Base-by-base conservation (phyloP, 2,888 invertebrate species). In the Athetis lepigone region DNA sequence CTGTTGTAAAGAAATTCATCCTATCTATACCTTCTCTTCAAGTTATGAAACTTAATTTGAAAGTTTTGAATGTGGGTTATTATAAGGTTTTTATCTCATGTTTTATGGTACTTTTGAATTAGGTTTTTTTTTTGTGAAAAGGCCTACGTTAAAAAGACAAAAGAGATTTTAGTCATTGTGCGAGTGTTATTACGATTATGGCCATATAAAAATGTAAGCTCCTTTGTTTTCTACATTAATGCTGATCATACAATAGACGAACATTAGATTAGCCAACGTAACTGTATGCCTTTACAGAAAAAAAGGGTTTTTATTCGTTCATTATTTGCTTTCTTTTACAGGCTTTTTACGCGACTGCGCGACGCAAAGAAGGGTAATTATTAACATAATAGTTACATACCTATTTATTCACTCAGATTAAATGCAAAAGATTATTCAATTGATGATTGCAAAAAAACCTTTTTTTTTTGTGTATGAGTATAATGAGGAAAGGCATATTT, bases 151-250 rank as follows among this genome's bases (percentile, higher is more conserved):
- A 18, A 42, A 47, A 45, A 46, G 47, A 57, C 52, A 75, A 75
- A 70, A 16, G 55, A 29, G 27, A 9, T 61, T 69, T 18, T 4
- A 25, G 70, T 21, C 51, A 42, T 70, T 75, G 39, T 68, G 37
- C 49, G 62, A 21, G 27, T 68, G 42, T 47, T 75, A 59, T 68
- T 68, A 67, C 29, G 60, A 70, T 70, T 70, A 70, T 60, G 61
- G 45, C 9, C 49, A 19, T 37, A 50, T 49, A 60, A 59, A 70
- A 59, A 23, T 61, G 23, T 47, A 25, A 27, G 33, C 36, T 29
- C 56, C 59, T 70, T 70, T 70, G 69, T 69, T 74, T 71, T 46
- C 7, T n/a, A 57, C 13, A 40, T 66, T 37, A 49, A 52, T 37
- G 16, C 29, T n/a, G 21, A 51, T 51, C 18, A 27, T 7, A 55